Conservation (phyloP, 2,888 invertebrate genomes). For the Trichacis sp. region DNA sequence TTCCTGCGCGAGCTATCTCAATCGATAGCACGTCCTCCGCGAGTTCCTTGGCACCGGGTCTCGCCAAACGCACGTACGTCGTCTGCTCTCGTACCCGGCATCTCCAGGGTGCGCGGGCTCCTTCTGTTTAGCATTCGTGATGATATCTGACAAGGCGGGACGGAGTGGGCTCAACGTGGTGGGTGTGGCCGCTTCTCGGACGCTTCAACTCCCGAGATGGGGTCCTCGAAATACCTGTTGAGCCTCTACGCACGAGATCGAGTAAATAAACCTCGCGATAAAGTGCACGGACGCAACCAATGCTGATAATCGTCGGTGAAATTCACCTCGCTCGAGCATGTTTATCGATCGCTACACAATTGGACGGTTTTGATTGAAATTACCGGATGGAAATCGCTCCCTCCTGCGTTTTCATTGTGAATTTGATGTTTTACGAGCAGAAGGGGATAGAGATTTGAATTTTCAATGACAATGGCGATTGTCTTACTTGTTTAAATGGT, state of each 20-base stretch:
- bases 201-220: conserved; percentile 44
- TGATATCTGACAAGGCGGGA: conserved; percentile 60
- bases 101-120: conserved; percentile 38
- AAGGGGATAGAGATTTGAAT: no score
- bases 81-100: neutral
- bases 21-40: conserved; percentile 38
- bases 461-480: no score
- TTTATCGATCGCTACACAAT: neutral
- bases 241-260: conserved; percentile 27
- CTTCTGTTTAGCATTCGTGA: conserved; percentile 65
- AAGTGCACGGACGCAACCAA: neutral
- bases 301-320: conserved; percentile 40
- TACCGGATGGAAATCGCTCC: no score
- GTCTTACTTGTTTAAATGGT: no score
- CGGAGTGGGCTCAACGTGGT: conserved; percentile 61
- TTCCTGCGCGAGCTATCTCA: conserved; percentile 49
- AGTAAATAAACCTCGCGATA: conserved; percentile 39
- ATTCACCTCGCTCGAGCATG: conserved; percentile 13
- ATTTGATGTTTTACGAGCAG: no score
- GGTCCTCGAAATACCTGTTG: conserved; percentile 45
- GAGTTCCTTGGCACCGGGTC: conserved; percentile 29
- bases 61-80: conserved; percentile 22
- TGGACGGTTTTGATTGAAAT: neutral
- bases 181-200: conserved; percentile 57
- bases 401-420: no score